Conservation (phyloP, 2,113 vertebrate genomes). For the Alethe diademata region DNA sequence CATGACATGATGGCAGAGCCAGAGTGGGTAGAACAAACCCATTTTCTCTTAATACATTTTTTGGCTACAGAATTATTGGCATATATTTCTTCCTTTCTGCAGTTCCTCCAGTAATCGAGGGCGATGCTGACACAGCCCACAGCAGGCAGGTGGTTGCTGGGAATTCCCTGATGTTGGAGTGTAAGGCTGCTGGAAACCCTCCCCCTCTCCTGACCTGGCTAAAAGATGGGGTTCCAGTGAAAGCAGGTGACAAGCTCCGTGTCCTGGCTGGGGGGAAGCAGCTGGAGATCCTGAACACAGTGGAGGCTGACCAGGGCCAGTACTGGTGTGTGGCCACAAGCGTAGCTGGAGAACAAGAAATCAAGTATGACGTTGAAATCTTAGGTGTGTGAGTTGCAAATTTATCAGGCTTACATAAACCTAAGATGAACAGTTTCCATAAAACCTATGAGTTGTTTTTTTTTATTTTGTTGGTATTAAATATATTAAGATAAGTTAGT, state of each 20-base stretch:
- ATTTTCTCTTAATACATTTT: constrained; percentile 15
- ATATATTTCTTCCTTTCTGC: not conserved
- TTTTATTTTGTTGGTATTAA: not conserved
- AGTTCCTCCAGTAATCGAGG: constrained; percentile 91
- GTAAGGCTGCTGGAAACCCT: constrained; percentile 88
- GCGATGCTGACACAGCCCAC: constrained; percentile 66
- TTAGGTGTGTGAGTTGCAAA: constrained; percentile 79
- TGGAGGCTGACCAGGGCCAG: constrained; percentile 78
- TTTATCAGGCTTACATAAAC: not conserved
- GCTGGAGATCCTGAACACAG: constrained; percentile 79
- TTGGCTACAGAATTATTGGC: not conserved
- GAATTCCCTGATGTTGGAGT: constrained; percentile 82
- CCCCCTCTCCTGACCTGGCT: constrained; percentile 90
- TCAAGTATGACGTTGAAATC: constrained; percentile 88
- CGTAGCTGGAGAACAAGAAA: constrained; percentile 89
- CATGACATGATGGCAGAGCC: not conserved
- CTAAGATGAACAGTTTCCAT: not conserved
- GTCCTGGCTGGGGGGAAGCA: constrained; percentile 82
- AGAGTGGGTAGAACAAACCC: not conserved
- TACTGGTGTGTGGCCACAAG: constrained; percentile 93
- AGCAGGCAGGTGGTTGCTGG: constrained; percentile 83
- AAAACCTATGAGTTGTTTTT: not conserved
- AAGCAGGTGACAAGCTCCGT: constrained; percentile 71
- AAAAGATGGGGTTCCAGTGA: constrained; percentile 87
- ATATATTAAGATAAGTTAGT: not conserved